These are phyloP conservation scores for Branchipolynoe longqiensis DNA, from an alignment of 2,888 invertebrate species.

Conservation along the genomic window DNA sequence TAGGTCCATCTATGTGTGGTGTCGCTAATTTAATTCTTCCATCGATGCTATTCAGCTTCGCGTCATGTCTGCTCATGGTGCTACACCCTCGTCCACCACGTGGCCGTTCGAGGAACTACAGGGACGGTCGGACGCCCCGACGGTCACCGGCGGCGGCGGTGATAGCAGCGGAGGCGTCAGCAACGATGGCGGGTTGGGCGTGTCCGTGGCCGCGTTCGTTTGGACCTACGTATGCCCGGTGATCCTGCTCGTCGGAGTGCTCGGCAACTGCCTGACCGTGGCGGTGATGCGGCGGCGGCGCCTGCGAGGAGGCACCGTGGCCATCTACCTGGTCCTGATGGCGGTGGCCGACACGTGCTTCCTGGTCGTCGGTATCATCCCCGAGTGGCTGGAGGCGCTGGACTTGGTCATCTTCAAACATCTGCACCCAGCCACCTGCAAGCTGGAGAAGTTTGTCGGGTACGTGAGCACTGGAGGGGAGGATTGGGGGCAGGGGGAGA, in stretches of 20 bases:
- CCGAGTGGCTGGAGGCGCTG: slow-evolving; percentile 68
- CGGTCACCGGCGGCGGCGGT: not conserved
- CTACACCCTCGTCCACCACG: too few relatives aligned
- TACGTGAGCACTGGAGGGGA: too few relatives aligned
- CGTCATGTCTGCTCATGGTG: too few relatives aligned
- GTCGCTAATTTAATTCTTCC: too few relatives aligned
- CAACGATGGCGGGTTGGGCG: slow-evolving; percentile 3
- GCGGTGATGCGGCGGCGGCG: slow-evolving; percentile 64
- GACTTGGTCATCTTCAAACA: slow-evolving; percentile 62
- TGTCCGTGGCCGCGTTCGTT: slow-evolving; percentile 27
- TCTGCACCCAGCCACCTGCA: slow-evolving; percentile 69
- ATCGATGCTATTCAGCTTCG: too few relatives aligned
- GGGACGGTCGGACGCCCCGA: not conserved
- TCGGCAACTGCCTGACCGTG: slow-evolving; percentile 68
- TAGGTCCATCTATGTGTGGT: too few relatives aligned
- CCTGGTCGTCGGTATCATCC: slow-evolving; percentile 68
- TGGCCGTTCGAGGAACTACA: too few relatives aligned
- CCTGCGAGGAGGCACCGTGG: slow-evolving; percentile 67
- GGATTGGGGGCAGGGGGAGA: too few relatives aligned
- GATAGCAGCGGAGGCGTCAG: too few relatives aligned
- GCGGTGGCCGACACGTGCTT: slow-evolving; percentile 66
- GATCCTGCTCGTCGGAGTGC: slow-evolving; percentile 66
- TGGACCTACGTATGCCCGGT: slow-evolving; percentile 68
- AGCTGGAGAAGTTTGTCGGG: slow-evolving; percentile 76
- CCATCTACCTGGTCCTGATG: slow-evolving; percentile 66